These are phyloP conservation scores for Podarcis cretensis DNA, from an alignment of 2,113 vertebrate species.

Conservation along the genomic window DNA sequence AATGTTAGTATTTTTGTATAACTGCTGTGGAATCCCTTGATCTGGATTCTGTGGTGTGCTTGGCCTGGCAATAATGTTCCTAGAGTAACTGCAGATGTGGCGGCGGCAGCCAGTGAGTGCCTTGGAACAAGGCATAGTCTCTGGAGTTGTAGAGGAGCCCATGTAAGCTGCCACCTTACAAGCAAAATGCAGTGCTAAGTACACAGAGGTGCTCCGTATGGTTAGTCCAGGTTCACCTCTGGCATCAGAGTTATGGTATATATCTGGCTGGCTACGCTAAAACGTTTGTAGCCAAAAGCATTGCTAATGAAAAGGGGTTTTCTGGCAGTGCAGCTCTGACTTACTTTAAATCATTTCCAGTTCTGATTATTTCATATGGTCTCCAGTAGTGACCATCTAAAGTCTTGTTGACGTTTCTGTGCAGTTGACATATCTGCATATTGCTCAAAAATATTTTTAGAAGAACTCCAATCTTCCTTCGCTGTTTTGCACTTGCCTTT, in stretches of 20 bases:
- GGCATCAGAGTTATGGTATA: not conserved
- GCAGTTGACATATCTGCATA: not conserved
- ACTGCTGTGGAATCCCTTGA: not conserved
- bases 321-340: not conserved
- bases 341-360: not conserved
- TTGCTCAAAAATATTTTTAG: not conserved
- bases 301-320: not conserved
- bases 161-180: not conserved
- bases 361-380: not conserved
- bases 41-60: not conserved
- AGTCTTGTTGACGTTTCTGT: not conserved
- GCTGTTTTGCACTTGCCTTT: not conserved
- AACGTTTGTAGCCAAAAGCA: not conserved
- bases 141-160: not conserved
- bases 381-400: not conserved
- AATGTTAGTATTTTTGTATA: not conserved
- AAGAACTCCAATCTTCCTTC: not conserved
- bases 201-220: not conserved
- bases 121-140: not conserved
- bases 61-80: not conserved
- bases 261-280: not conserved
- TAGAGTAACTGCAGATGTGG: not conserved
- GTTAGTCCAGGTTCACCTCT: not conserved
- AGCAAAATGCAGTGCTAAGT: not conserved
- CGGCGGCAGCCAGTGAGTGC: not conserved